Percentiles rank a stretch among this genome's conserved stretches.
Conservation (phyloP, 2,888 invertebrate genomes). For the Elaeidobius kamerunicus region DNA sequence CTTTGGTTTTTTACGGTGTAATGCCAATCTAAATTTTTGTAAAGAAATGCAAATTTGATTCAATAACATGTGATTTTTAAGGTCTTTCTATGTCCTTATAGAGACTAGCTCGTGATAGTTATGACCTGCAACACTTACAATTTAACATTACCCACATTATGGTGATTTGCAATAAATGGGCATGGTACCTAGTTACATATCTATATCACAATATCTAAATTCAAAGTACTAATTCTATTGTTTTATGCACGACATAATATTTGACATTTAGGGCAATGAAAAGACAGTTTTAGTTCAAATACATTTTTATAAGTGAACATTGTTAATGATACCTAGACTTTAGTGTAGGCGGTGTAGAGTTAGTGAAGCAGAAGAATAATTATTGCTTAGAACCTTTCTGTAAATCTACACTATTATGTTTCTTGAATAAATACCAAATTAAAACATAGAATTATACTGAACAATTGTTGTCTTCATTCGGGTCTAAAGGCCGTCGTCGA, state of each 20-base stretch:
- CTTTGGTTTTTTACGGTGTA: not conserved
- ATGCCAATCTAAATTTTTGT: conserved; percentile 7
- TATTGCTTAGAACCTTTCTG: no score
- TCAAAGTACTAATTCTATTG: not conserved
- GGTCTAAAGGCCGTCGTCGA: no score
- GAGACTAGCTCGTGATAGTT: conserved; percentile 4
- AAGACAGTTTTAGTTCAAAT: not conserved
- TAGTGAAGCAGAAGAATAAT: no score
- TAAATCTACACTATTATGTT: no score
- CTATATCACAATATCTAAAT: not conserved
- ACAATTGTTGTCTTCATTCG: no score
- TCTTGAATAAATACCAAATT: no score
- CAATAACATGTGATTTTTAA: conserved; percentile 5
- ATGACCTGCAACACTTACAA: conserved; percentile 8
- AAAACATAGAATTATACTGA: no score
- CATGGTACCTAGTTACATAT: not conserved
- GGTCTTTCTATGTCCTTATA: conserved; percentile 4
- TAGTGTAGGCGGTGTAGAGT: no score
- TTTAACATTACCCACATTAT: conserved; percentile 1
- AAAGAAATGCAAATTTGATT: conserved; percentile 7
- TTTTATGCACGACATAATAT: not conserved
- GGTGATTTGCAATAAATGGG: conserved; percentile 19
- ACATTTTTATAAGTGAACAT: not conserved
- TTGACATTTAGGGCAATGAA: not conserved
- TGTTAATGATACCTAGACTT: not conserved